Conservation (phyloP, 2,113 vertebrate genomes). For the Haemorhous mexicanus region DNA sequence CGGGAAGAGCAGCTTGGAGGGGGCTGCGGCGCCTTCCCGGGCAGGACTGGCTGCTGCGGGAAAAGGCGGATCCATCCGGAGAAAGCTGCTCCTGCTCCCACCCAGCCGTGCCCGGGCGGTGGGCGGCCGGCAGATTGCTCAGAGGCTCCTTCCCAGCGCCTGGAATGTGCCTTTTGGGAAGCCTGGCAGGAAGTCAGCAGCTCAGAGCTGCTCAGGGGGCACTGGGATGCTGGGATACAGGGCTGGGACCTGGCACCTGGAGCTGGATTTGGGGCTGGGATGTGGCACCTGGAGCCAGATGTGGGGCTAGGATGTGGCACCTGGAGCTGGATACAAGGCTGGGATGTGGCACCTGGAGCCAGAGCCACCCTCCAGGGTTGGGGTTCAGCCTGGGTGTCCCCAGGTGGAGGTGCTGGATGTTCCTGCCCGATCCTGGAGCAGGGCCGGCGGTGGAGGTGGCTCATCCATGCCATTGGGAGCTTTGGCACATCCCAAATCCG, state of each 20-base stretch:
- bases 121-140: background rate
- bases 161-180: background rate
- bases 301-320: background rate
- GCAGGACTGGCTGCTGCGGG: background rate
- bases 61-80: background rate
- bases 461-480: background rate
- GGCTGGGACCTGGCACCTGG: background rate
- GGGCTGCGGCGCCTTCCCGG: background rate
- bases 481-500: background rate
- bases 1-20: background rate
- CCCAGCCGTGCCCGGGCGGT: background rate
- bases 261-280: background rate
- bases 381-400: background rate
- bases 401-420: background rate
- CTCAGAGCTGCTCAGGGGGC: background rate
- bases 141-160: background rate
- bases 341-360: too few relatives aligned
- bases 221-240: fast-evolving
- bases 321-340: background rate
- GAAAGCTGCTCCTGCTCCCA: background rate
- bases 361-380: background rate
- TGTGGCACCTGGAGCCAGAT: background rate
- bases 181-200: background rate
- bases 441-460: background rate
- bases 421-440: fast-evolving